Evolutionary conservation across 2,888 invertebrate species (phyloP), one percentile per base, ranked within the genome.

Genomic region (Epinotia ramella): DNA sequence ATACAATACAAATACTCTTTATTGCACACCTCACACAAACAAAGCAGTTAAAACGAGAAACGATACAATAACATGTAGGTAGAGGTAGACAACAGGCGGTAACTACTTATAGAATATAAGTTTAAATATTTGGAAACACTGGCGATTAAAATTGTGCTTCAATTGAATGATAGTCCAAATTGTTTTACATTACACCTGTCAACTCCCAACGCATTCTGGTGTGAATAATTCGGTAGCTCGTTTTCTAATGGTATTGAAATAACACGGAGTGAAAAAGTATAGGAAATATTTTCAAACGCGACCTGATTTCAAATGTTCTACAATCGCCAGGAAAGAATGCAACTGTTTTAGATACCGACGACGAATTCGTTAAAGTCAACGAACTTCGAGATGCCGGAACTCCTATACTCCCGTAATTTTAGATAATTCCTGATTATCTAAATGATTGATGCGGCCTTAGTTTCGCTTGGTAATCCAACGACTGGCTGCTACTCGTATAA

Each of bases 391-490:
- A 28, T 49, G 69, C 24, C 57, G 59, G 57, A 69, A 33, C 74
- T 64, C 40, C 59, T 71, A 66, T 53, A 49, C 20, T 64, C 33
- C 33, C 33, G 70, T 60, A 65, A 53, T 75, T 66, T 62, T 11
- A 66, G 49, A 75, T 65, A 57, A 70, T 74, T 74, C 57, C 64
- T 60, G 81, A 84, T 84, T 82, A 83, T 78, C 82, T 78, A 74
- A 77, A 80, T 87, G 87, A 87, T 86, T 86, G 84, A 87, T 86
- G 86, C 73, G 40, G 16, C 40, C 9, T 33, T 46, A 57, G 56
- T 57, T 63, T 33, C 46, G 69, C 64, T 24, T 60, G 64, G 79
- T 84, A 85, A 85, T 84, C 85, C 83, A 84, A 85, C 86, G 84
- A 70, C 67, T 62, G 16, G 28, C 57, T 49, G 33, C 53, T 73